These are phyloP conservation scores for Cephalopterus ornatus DNA, from an alignment of 2,113 vertebrate species.

Conservation along the genomic window DNA sequence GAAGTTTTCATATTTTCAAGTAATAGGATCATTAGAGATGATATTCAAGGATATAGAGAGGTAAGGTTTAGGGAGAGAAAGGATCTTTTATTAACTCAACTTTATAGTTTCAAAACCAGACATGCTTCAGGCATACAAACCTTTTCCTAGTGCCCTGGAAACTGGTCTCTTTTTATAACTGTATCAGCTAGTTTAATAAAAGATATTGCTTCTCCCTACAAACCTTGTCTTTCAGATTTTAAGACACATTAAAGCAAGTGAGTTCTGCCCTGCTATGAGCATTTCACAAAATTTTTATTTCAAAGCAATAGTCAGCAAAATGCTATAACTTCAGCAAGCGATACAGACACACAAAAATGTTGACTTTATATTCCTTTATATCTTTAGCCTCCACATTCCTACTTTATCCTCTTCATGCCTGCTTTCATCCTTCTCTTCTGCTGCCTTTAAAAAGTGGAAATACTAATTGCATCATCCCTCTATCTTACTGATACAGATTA, in stretches of 20 bases:
- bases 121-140: conserved; percentile 51
- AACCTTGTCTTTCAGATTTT: conserved; percentile 42
- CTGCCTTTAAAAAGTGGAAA: conserved; percentile 55
- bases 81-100: conserved; percentile 36
- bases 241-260: conserved; percentile 51
- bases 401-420: not conserved
- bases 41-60: conserved; percentile 6
- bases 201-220: conserved; percentile 53
- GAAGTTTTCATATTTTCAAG: conserved; percentile 27
- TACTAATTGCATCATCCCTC: conserved; percentile 54
- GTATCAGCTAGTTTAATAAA: conserved; percentile 60
- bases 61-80: conserved; percentile 12
- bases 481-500: conserved; percentile 62
- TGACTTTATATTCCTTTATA: conserved; percentile 37
- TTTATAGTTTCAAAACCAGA: conserved; percentile 36
- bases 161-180: conserved; percentile 49
- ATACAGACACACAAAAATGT: conserved; percentile 41
- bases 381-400: not conserved
- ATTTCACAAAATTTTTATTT: conserved; percentile 46
- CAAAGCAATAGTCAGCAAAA: conserved; percentile 57
- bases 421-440: conserved; percentile 35
- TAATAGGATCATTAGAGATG: conserved; percentile 33
- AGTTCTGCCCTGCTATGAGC: conserved; percentile 40
- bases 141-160: conserved; percentile 42
- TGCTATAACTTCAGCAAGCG: not conserved